Evolutionary conservation across 2,888 invertebrate species (phyloP).

Genomic region (Ommatoiulus sabulosus): DNA sequence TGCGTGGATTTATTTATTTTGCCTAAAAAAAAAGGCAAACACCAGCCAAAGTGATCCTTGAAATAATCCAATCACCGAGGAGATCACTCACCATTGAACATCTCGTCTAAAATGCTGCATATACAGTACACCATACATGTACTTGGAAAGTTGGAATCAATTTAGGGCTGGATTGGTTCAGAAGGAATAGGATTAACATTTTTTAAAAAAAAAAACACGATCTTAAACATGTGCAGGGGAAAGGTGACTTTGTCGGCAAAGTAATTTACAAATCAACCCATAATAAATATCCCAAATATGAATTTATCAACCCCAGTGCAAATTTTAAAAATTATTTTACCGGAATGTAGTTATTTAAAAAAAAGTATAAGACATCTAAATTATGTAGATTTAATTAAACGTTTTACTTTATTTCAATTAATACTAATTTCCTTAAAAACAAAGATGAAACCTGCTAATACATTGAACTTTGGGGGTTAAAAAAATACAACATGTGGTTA

Average conservation of each 20-base stretch:
- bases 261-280: too few species aligned
- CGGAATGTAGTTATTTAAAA: too few species aligned
- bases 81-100: not conserved
- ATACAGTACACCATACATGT: not conserved
- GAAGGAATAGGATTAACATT: not conserved
- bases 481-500: too few species aligned
- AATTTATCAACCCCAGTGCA: too few species aligned
- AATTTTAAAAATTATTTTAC: too few species aligned
- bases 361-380: too few species aligned
- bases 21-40: not conserved
- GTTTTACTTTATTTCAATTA: too few species aligned
- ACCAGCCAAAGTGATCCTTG: slow-evolving; percentile 18
- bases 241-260: not conserved
- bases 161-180: not conserved
- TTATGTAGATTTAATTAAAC: too few species aligned
- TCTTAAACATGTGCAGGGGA: not conserved
- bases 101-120: slow-evolving; percentile 7
- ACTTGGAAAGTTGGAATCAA: not conserved
- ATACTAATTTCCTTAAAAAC: too few species aligned
- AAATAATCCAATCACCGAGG: slow-evolving; percentile 2
- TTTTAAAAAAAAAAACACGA: not conserved
- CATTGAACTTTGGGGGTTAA: too few species aligned
- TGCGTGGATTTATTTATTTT: not conserved
- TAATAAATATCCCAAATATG: too few species aligned
- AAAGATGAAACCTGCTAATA: too few species aligned